Evolutionary conservation across 2,888 invertebrate genomes (phyloP).

Genomic region (Scotopteryx bipunctaria): DNA sequence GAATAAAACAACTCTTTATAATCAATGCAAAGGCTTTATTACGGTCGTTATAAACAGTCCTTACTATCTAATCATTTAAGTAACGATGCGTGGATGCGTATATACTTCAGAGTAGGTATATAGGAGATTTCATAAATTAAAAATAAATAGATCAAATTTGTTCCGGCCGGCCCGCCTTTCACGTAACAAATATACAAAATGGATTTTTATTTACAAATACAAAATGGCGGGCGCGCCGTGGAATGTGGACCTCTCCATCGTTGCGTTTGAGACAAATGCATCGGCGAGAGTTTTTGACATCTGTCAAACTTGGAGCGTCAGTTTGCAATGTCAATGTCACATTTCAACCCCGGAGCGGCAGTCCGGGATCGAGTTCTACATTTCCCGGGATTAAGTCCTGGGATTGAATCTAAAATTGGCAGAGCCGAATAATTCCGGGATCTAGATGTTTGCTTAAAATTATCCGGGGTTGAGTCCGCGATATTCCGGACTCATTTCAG

Average conservation of each 20-base stretch:
- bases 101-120: constrained; percentile 48
- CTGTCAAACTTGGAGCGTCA: constrained; percentile 23
- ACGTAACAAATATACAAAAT: constrained; percentile 75
- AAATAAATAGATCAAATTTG: constrained; percentile 45
- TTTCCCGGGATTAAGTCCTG: no score
- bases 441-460: no score
- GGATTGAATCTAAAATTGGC: no score
- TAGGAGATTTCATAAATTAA: constrained; percentile 53
- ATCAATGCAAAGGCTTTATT: constrained; percentile 82
- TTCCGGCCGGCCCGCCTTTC: constrained; percentile 37
- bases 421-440: no score
- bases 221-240: constrained; percentile 35
- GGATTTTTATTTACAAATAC: constrained; percentile 52
- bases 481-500: no score
- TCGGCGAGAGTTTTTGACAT: constrained; percentile 43
- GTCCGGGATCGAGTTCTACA: no score
- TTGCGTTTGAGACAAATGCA: constrained; percentile 50
- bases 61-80: constrained; percentile 76
- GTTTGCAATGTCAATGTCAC: constrained; percentile 15
- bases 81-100: constrained; percentile 77
- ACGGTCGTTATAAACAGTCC: constrained; percentile 74
- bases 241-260: constrained; percentile 46
- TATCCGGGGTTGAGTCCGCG: no score
- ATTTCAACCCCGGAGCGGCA: constrained; percentile 6
- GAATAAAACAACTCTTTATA: constrained; percentile 56